These are phyloP conservation scores for Drosophila nigricruria DNA, from an alignment of 2,888 invertebrate species.

Conservation along the genomic window DNA sequence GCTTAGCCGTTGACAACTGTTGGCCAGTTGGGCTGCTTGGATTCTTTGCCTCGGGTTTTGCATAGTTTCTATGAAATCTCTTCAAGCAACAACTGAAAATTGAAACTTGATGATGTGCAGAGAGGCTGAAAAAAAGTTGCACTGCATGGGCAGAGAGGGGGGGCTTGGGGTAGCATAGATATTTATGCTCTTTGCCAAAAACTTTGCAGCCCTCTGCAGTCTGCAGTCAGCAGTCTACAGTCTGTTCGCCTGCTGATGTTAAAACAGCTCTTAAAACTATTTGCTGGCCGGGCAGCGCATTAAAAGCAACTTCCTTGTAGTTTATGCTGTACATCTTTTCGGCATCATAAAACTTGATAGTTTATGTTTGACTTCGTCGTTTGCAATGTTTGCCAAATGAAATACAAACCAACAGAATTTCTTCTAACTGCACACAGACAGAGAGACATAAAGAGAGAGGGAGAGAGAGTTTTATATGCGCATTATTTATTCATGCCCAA, in stretches of 20 bases:
- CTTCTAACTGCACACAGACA: conserved; percentile 26
- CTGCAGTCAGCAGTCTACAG: background rate
- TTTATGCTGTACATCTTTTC: conserved; percentile 61
- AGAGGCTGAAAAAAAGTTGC: conserved; percentile 67
- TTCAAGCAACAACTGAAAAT: conserved; percentile 73
- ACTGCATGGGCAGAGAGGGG: conserved; percentile 3
- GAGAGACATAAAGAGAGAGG: background rate
- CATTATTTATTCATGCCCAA: conserved; percentile 74
- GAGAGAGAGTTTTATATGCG: conserved; percentile 47
- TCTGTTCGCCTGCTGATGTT: conserved; percentile 11
- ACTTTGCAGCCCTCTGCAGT: conserved; percentile 56
- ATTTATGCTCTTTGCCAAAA: conserved; percentile 79
- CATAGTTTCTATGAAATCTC: conserved; percentile 65
- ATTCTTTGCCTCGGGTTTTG: conserved; percentile 26
- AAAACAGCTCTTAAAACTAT: conserved; percentile 64
- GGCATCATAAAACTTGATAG: conserved; percentile 71
- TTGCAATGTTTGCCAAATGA: conserved; percentile 52
- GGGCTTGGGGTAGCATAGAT: conserved; percentile 59
- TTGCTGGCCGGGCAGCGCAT: conserved; percentile 53
- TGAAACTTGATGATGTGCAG: conserved; percentile 84
- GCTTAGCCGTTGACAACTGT: conserved; percentile 69
- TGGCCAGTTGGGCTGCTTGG: conserved; percentile 55
- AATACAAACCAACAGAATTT: conserved; percentile 48
- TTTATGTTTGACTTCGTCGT: conserved; percentile 65
- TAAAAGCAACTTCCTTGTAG: conserved; percentile 59